Evolutionary conservation across 1,140 invertebrate genomes (phyloP), one percentile per base, ranked within the genome.

Genomic region (Megalopta genalis): DNA sequence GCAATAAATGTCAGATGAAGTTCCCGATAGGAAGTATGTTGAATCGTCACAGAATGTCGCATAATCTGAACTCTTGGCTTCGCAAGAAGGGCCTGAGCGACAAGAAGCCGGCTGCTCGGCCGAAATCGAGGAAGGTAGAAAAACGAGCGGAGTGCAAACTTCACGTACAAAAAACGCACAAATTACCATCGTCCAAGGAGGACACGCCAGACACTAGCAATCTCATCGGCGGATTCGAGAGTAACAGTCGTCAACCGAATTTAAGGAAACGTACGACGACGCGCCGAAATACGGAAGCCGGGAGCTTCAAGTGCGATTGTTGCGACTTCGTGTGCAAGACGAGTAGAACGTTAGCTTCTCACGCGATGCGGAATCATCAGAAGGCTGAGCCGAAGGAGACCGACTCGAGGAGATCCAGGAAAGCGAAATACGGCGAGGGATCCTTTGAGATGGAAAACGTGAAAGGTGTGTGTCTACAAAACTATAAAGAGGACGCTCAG

Each of bases 1-100:
- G 92, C 37, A 63, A 89, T 4, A 89, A 85, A 49, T 93, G 92
- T 49, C 68, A 39, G 12, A 65, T 90, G 23, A 87, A 88, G 54
- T 93, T 92, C 59, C 88, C 90, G 0, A 16, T 87, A n/a, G 79
- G 84, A 10, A 83, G 16, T 4, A 90, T 92, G 85, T 70, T 93
- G 27, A 84, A 83, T 21, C 85, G 89, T 57, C 92, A 93, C 59
- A 87, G 82, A 46, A 64, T 81, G 0, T 83, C 80, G 0, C 88
- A 91, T 32, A 76, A 69, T 2, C 2, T 77, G 54, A 25, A 52
- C 64, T 21, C 69, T 18, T 68, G 77, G 77, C 12, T 81, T 8
- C 46, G 49, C 9, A 63, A 37, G 7, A 69, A 67, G 49, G 65
- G 39, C 12, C 2, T 7, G 52, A 72, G 14, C 25, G 3, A 25